Percentiles rank a stretch among this genome's conserved stretches.
Evolutionary conservation across 2,113 vertebrate genomes (phyloP).

Genomic region (Austrofundulus limnaeus): DNA sequence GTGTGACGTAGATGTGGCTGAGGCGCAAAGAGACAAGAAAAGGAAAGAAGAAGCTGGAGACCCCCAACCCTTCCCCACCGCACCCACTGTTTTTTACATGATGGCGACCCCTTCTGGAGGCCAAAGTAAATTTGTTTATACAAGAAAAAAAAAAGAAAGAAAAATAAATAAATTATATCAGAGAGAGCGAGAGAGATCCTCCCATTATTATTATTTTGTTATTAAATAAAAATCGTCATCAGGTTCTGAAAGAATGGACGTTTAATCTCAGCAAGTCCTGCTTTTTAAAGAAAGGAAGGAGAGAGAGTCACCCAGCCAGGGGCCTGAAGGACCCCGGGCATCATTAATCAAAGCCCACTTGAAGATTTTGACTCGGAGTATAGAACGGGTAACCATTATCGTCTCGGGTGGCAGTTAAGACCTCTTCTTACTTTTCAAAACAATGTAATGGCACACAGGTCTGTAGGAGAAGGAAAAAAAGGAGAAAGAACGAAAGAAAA

Average conservation of each 20-base stretch:
- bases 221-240: too few species aligned
- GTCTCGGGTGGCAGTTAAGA: slow-evolving; percentile 83
- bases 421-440: slow-evolving; percentile 83
- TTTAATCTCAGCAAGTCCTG: slow-evolving; percentile 25
- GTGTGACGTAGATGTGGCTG: slow-evolving; percentile 26
- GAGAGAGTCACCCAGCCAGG: slow-evolving; percentile 77
- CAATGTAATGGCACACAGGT: slow-evolving; percentile 65
- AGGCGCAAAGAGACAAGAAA: slow-evolving; percentile 38
- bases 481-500: not conserved
- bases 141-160: slow-evolving; percentile 2
- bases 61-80: slow-evolving; percentile 45
- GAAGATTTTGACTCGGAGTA: slow-evolving; percentile 89
- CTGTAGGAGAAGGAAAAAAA: not conserved
- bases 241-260: not conserved
- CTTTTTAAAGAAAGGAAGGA: slow-evolving; percentile 29
- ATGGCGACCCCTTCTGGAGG: slow-evolving; percentile 91
- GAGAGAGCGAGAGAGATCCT: not conserved
- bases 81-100: slow-evolving; percentile 71
- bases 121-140: slow-evolving; percentile 58
- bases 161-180: too few species aligned
- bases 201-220: too few species aligned
- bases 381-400: slow-evolving; percentile 86
- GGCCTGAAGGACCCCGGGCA: slow-evolving; percentile 70
- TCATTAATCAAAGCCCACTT: slow-evolving; percentile 90
- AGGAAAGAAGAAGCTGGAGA: slow-evolving; percentile 13